Conservation (phyloP, 2,888 invertebrate species). For the Celastrina argiolus region DNA sequence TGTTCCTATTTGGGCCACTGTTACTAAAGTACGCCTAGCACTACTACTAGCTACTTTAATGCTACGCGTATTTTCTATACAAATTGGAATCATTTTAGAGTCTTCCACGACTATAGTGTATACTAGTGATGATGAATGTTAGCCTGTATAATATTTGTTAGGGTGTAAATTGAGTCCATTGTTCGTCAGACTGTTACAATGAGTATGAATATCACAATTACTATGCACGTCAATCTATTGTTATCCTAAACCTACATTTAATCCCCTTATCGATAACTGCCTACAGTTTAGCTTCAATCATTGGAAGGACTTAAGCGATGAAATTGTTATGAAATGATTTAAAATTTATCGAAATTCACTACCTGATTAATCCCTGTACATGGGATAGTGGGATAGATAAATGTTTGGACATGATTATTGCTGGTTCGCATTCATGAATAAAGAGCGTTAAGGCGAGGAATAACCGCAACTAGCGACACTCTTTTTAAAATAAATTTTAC, state of each 20-base stretch:
- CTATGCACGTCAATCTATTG: constrained; percentile 17
- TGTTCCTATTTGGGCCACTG: too few relatives aligned
- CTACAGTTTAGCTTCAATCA: constrained; percentile 17
- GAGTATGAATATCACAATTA: constrained; percentile 19
- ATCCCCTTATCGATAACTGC: constrained; percentile 19
- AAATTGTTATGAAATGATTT: constrained; percentile 2
- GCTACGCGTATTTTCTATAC: not conserved
- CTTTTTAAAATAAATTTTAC: too few relatives aligned
- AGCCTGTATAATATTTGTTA: not conserved
- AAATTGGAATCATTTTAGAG: not conserved
- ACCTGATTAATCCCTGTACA: not conserved
- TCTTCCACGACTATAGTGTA: too few relatives aligned
- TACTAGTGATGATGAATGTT: not conserved
- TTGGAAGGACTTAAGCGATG: not conserved
- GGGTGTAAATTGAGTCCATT: constrained; percentile 10
- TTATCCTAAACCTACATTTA: constrained; percentile 19
- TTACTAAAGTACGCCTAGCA: too few relatives aligned
- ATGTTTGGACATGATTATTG: not conserved
- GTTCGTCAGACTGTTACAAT: constrained; percentile 11
- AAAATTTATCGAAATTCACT: not conserved
- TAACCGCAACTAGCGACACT: too few relatives aligned
- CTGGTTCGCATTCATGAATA: too few relatives aligned
- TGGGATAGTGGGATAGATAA: not conserved
- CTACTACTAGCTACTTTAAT: not conserved
- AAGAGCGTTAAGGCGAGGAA: too few relatives aligned